Evolutionary conservation across 2,113 vertebrate genomes (phyloP).

Genomic region (Lethenteron camtschaticum): DNA sequence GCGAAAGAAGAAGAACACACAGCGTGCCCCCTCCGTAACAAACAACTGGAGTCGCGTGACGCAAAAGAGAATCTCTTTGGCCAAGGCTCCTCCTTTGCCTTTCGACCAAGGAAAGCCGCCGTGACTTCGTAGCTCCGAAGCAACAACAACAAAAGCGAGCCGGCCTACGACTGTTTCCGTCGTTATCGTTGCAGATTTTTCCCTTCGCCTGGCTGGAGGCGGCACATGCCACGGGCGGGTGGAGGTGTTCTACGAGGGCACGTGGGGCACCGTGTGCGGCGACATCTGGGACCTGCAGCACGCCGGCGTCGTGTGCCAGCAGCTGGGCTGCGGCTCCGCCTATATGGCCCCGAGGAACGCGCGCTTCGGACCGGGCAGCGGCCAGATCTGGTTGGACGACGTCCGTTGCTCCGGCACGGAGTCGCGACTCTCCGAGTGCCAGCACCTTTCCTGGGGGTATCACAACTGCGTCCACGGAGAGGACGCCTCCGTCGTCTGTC

Average conservation of each 20-base stretch:
- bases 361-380: slow-evolving; percentile 17
- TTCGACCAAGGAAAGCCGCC: too few relatives aligned
- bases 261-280: not conserved
- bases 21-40: too few relatives aligned
- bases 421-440: slow-evolving; percentile 13
- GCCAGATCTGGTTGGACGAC: slow-evolving; percentile 11
- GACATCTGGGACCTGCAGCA: slow-evolving; percentile 15
- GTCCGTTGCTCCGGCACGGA: slow-evolving; percentile 5
- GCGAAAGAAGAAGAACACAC: too few relatives aligned
- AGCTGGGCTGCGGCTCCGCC: slow-evolving; percentile 17
- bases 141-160: too few relatives aligned
- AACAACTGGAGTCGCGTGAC: too few relatives aligned
- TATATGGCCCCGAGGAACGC: slow-evolving; percentile 5
- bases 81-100: too few relatives aligned
- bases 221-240: not conserved
- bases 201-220: not conserved
- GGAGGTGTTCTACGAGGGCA: not conserved
- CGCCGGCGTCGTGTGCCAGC: slow-evolving; percentile 16
- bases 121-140: too few relatives aligned
- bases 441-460: not conserved
- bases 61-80: too few relatives aligned
- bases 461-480: slow-evolving; percentile 14
- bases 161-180: too few relatives aligned
- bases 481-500: slow-evolving; percentile 17
- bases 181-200: too few relatives aligned